phyloP scores from a whole-genome alignment of 2,797 vertebrate genomes.

The Menidia menidia region DNA sequence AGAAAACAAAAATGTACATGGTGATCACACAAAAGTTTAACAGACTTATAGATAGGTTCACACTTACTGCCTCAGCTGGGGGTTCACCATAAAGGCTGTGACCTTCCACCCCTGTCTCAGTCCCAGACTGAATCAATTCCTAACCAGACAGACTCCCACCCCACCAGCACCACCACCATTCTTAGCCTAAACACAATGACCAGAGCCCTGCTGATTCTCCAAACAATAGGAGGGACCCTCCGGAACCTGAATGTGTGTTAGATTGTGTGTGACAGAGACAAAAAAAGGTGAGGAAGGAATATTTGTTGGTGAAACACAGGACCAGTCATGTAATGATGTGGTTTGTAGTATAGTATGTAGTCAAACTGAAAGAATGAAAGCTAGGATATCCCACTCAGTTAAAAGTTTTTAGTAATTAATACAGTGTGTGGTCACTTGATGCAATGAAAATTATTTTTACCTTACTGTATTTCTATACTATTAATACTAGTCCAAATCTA shows the following conservation, averaged over 20 bases:
- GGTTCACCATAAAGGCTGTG: slow-evolving; percentile 64
- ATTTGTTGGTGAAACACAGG: slow-evolving; percentile 16
- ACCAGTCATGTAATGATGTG: not conserved
- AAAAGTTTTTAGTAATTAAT: not conserved
- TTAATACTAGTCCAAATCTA: not conserved
- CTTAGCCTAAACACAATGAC: slow-evolving; percentile 61
- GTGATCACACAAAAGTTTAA: not conserved
- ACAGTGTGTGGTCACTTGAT: not conserved
- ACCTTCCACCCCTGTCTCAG: slow-evolving; percentile 74
- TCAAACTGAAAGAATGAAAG: not conserved
- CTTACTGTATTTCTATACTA: not conserved
- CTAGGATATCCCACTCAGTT: not conserved
- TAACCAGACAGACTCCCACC: slow-evolving; percentile 70
- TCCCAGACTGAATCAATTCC: slow-evolving; percentile 81
- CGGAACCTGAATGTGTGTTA: slow-evolving; percentile 30
- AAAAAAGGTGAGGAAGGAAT: slow-evolving; percentile 19
- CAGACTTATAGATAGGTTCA: slow-evolving; percentile 14
- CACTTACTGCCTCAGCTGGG: slow-evolving; percentile 31
- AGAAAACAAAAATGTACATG: not conserved
- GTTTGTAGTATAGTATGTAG: not conserved
- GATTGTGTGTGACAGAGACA: not conserved
- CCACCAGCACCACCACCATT: slow-evolving; percentile 9
- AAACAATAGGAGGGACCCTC: slow-evolving; percentile 57
- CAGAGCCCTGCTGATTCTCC: slow-evolving; percentile 56
- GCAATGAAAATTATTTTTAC: not conserved